These are phyloP conservation scores for Hemiscyllium ocellatum DNA, from an alignment of 2,113 vertebrate genomes.

Conservation along the genomic window DNA sequence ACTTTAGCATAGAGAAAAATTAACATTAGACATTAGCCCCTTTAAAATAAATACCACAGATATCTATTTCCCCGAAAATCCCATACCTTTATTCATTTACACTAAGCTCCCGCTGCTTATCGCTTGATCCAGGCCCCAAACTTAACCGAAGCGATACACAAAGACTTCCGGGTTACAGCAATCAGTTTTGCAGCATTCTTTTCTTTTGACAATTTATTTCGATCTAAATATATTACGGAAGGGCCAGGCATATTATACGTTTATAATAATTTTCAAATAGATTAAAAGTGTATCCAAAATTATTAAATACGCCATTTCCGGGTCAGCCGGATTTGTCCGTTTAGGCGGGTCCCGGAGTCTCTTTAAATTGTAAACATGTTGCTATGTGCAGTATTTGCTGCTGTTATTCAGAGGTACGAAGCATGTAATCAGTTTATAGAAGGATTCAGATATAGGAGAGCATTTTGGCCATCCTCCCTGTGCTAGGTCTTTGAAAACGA, in stretches of 20 bases:
- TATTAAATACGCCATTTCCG: not conserved
- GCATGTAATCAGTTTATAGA: not conserved
- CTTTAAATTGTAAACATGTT: not conserved
- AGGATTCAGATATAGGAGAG: not conserved
- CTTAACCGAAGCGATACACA: not conserved
- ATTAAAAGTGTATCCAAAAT: no score
- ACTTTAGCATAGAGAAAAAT: not conserved
- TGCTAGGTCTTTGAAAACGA: not conserved
- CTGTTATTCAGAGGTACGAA: not conserved
- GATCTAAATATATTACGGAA: not conserved
- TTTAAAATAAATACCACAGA: no score
- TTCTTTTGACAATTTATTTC: not conserved
- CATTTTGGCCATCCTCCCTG: not conserved
- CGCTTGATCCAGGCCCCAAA: not conserved
- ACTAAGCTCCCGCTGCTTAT: not conserved
- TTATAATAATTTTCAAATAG: not conserved
- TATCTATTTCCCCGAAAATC: no score
- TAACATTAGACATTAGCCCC: not conserved
- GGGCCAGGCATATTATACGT: no score
- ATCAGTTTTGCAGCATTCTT: not conserved
- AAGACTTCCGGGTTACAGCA: not conserved
- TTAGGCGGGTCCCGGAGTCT: not conserved
- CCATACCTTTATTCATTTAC: not conserved
- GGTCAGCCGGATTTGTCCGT: not conserved
- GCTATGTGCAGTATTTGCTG: not conserved